Percentiles rank a stretch among this genome's conserved stretches.
Conservation (phyloP, 64 coral and sea anemone species). For the Astreopora myriophthalma region DNA sequence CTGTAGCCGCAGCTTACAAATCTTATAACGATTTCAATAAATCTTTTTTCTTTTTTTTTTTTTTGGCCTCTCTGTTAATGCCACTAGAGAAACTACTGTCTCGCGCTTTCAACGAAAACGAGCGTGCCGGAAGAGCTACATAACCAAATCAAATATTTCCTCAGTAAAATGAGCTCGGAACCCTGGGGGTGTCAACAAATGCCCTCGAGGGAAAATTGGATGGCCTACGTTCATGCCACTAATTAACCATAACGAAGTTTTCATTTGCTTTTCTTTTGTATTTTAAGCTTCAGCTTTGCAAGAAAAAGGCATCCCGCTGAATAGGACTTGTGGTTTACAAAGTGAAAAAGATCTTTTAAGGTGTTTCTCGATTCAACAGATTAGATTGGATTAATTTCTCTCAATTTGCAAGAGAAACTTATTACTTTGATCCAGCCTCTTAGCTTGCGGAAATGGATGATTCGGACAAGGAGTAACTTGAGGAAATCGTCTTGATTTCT, state of each 20-base stretch:
- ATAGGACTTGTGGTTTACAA: neutral
- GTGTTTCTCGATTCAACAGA: neutral
- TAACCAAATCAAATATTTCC: neutral
- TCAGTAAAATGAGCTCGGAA: neutral
- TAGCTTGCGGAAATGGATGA: neutral
- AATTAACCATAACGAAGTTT: conserved; percentile 15
- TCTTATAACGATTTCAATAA: conserved; percentile 7
- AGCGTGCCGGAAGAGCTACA: neutral
- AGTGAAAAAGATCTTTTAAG: neutral
- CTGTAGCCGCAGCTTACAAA: neutral
- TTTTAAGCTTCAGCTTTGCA: neutral
- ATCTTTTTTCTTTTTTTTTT: no score
- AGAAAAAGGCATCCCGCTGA: neutral
- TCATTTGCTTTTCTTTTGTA: neutral
- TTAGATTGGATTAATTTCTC: neutral
- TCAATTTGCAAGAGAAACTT: neutral
- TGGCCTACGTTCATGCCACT: neutral
- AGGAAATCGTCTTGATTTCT: no score
- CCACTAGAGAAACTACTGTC: neutral
- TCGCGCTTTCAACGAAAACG: neutral
- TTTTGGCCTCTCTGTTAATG: neutral
- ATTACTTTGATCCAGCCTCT: neutral
- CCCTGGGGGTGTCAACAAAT: neutral
- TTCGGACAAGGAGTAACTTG: no score
- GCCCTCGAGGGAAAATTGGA: neutral